Evolutionary conservation across 2,797 vertebrate genomes (phyloP).

Genomic region (Cetoscarus ocellatus): DNA sequence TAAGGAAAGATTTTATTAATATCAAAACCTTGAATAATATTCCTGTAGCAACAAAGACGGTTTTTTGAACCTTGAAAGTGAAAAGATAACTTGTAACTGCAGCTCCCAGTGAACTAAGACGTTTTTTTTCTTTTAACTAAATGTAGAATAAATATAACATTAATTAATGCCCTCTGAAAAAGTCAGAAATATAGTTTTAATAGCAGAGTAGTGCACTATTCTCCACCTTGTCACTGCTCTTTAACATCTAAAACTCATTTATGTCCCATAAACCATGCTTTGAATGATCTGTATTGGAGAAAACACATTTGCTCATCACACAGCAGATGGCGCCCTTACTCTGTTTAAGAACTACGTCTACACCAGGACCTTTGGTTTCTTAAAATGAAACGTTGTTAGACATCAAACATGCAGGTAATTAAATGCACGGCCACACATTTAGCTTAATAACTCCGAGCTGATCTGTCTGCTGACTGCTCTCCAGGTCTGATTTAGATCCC

Average conservation of each 20-base stretch:
- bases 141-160: no score
- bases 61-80: background rate
- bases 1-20: no score
- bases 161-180: no score
- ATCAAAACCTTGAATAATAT: no score
- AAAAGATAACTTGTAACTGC: background rate
- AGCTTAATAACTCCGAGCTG: conserved; percentile 45
- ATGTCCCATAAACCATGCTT: no score
- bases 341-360: conserved; percentile 9
- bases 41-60: no score
- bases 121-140: no score
- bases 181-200: no score
- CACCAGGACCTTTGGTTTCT: background rate
- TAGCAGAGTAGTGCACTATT: no score
- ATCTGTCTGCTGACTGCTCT: conserved; percentile 49
- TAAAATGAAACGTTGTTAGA: background rate
- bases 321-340: conserved; percentile 81
- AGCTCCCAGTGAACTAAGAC: background rate
- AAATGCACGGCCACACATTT: conserved; percentile 61
- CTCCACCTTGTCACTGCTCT: no score
- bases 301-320: background rate
- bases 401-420: conserved; percentile 47
- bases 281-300: background rate
- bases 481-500: conserved; percentile 48
- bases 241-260: no score